Evolutionary conservation across 2,888 invertebrate genomes (phyloP), one percentile per base, ranked within the genome.

Genomic region (Nemurella pictetii): DNA sequence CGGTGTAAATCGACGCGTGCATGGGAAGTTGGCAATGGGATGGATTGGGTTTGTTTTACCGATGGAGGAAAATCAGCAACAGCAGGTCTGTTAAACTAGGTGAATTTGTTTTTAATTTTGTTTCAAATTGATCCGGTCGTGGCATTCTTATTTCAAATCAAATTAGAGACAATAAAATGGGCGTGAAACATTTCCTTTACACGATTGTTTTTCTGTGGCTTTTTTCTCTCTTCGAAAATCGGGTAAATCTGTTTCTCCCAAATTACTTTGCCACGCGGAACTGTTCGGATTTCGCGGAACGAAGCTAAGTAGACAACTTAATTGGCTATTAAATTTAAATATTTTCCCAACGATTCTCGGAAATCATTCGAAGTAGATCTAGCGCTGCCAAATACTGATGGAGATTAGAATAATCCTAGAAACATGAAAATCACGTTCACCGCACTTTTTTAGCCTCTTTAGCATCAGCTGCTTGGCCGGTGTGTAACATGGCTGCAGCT

Each of bases 271-370:
- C 27, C 75, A 75, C 75, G 27, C 28, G 75, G 28, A 75, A 75
- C 28, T 75, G 75, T 5, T 75, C 28, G 28, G 2, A 27, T 55
- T 75, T 75, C 75, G 75, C 75, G 28, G 75, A 75, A 75, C 75
- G 26, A 26, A 28, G 75, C 28, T 75, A 27, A 75, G 75, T 75
- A 26, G 27, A 75, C 26, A 75, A 75, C 27, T 75, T 75, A 75
- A 75, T 75, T 27, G 75, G 75, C 75, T 75, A 75, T 75, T 75
- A 75, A 75, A 75, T 75, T 75, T 75, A 75, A 75, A 75, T 75
- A 75, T 75, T 75, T 75, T 75, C 28, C 75, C 28, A 20, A 12
- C 26, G 75, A 28, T 75, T 75, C 75, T 75, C 26, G 28, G 75
- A 75, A 75, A 75, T 75, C 75, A 27, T 75, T 28, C 75, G 75